Base-by-base conservation (phyloP, 1,140 invertebrate genomes). In the Plectrocnemia conspersa region DNA sequence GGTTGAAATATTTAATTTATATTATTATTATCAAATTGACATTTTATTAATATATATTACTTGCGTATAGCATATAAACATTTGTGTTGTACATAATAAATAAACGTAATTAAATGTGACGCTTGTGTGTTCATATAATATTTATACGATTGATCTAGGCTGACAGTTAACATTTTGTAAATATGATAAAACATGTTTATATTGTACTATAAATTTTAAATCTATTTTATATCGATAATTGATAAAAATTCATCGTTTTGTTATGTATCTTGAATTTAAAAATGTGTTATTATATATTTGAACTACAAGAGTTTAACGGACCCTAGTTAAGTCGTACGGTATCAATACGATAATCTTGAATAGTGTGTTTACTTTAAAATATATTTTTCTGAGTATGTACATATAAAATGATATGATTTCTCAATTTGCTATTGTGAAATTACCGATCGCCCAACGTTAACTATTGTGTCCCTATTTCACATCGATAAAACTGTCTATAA, bases 11-110 rank as follows among this genome's bases (percentile, higher is more conserved):
- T 36, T 36, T 36, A 13, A 36, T 15, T 36, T 36, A 36, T 13
- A 36, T 36, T 36, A 36, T 18, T 36, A 36, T 36, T 36, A 36
- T 15, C 35, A 13, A 15, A 36, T 36, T 36, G 13, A 18, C 35
- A 15, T 4, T 36, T 18, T 36, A 18, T 4, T 11, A 36, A 36
- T 36, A 36, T 11, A 36, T 36, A 4, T 36, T 36, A 3, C 29
- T 9, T n/a, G n/a, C 35, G 13, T 15, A 36, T 36, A 11, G 35
- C 3, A 15, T 36, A 36, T 36, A 18, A 36, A 36, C 13, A 36
- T 36, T 15, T 11, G 11, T 18, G 11, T 36, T 36, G 3, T 4
- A 36, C 19, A 18, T 32, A n/a, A n/a, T 9, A 32, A 9, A 32
- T 32, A 9, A 32, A 9, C 29, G n/a, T 32, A 32, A 32, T 9